A percentile compares a stretch with the other conserved stretches of the same genome.
Evolutionary conservation across 2,888 invertebrate species (phyloP).

Genomic region (Eupsilia transversa): DNA sequence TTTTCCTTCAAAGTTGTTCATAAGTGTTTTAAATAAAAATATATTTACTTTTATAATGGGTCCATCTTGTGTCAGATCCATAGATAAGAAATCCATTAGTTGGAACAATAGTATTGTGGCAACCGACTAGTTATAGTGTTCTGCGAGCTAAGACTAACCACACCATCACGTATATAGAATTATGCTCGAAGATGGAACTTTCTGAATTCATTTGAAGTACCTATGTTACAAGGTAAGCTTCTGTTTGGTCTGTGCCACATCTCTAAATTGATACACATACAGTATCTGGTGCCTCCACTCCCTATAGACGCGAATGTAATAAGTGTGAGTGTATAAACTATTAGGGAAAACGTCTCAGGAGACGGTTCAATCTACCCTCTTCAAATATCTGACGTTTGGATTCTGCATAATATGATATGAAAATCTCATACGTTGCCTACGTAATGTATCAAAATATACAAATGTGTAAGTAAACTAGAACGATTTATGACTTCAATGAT

Average conservation of each 20-base stretch:
- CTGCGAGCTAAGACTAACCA: no score
- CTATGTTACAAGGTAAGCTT: neutral
- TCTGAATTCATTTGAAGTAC: neutral
- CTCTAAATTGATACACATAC: constrained; percentile 1
- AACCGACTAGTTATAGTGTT: neutral
- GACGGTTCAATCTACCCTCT: constrained; percentile 69
- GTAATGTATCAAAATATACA: constrained; percentile 30
- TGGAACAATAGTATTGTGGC: neutral
- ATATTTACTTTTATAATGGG: neutral
- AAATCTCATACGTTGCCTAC: constrained; percentile 39
- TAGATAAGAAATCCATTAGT: no score
- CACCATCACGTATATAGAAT: no score
- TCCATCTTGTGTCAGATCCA: neutral
- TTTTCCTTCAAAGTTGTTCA: neutral
- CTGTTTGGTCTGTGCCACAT: neutral
- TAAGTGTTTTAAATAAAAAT: neutral
- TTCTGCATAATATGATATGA: constrained; percentile 62
- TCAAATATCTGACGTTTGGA: constrained; percentile 69
- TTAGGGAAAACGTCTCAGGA: constrained; percentile 59
- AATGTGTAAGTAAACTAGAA: constrained; percentile 17
- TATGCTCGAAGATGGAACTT: neutral
- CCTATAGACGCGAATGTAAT: constrained; percentile 25
- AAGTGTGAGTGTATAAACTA: constrained; percentile 48
- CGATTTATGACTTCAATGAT: constrained; percentile 4
- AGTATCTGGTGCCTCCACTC: constrained; percentile 14